phyloP scores from a whole-genome alignment of 2,113 vertebrate genomes.

The Sinosuthora webbiana region DNA sequence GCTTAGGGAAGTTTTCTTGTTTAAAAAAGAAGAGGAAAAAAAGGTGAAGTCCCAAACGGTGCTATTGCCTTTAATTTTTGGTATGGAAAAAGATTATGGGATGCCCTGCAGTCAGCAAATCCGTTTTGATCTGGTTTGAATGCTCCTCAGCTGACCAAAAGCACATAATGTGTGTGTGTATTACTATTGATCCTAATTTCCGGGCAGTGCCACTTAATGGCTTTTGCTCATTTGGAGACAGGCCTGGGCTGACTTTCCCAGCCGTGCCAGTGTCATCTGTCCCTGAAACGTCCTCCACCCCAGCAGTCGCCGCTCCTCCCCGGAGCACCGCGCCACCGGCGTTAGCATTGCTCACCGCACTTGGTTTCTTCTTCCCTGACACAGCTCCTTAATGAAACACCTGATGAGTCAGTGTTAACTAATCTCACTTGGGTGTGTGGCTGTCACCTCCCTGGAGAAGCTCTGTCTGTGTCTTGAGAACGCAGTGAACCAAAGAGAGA shows the following conservation, averaged over 20 bases:
- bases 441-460: not conserved
- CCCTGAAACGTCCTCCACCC: not conserved
- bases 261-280: not conserved
- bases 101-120: not conserved
- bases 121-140: not conserved
- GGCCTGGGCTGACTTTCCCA: not conserved
- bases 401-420: slow-evolving; percentile 12
- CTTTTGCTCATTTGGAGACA: not conserved
- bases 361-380: not conserved
- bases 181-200: not conserved
- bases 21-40: not conserved
- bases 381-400: slow-evolving; percentile 49
- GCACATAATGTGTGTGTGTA: not conserved
- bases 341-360: not conserved
- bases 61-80: not conserved
- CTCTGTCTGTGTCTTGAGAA: not conserved
- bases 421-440: not conserved
- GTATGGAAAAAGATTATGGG: not conserved
- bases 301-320: not conserved
- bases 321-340: not conserved
- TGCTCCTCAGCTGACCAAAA: not conserved
- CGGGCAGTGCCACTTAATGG: not conserved
- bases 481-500: not conserved
- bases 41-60: not conserved
- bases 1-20: not conserved